Conservation (phyloP, 2,113 vertebrate species). For the Carollia perspicillata region DNA sequence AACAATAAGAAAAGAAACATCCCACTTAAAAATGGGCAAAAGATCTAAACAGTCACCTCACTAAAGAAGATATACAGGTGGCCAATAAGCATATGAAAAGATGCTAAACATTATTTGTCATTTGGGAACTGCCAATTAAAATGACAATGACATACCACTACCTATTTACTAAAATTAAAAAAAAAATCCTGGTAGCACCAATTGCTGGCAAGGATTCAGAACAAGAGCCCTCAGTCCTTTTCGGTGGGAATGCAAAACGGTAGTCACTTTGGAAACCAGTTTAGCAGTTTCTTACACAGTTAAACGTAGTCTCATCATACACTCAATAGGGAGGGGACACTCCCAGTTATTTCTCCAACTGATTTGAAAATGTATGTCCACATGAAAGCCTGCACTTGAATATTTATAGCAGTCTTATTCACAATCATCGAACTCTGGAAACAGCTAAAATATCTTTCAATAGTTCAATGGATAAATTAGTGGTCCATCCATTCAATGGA, state of each 20-base stretch:
- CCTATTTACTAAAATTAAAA: background rate
- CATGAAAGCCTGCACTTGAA: background rate
- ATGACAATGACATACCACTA: background rate
- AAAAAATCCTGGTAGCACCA: background rate
- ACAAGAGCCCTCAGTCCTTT: background rate
- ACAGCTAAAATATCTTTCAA: background rate
- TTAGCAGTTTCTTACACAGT: background rate
- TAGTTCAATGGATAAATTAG: background rate
- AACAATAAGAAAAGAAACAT: background rate
- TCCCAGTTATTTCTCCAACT: background rate
- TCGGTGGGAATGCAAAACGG: background rate
- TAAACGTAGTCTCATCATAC: background rate
- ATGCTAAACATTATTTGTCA: background rate
- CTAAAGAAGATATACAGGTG: background rate
- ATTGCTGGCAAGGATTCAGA: background rate
- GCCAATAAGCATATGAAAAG: background rate
- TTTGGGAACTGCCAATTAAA: background rate
- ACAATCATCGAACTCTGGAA: background rate
- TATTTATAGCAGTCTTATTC: background rate
- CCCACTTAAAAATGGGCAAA: background rate
- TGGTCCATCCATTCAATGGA: background rate
- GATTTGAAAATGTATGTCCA: background rate
- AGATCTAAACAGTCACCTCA: background rate
- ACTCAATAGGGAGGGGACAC: background rate
- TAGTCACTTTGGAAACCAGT: background rate